Base-by-base conservation (phyloP, 2,888 invertebrate genomes). In the Allygus modestus region DNA sequence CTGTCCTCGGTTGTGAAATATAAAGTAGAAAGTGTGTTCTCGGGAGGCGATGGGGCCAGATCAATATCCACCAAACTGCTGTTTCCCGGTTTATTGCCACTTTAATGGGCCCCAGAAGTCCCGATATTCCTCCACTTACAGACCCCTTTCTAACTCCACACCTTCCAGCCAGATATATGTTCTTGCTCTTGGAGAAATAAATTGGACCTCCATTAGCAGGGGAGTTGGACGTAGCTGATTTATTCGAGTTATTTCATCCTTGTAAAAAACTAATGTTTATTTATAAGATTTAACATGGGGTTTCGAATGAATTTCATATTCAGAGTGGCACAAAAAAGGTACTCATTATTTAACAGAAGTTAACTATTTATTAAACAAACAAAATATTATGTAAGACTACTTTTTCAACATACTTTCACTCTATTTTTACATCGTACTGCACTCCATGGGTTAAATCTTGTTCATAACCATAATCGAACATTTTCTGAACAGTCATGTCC, bases 81-180 rank as follows among this genome's bases (percentile, higher is more conserved):
- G 58, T 58, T 46, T 58, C 58, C 23, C 23, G 58, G 58, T 58
- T 58, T 58, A 58, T 58, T 58, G 58, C 58, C 58, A 58, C 23
- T 23, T 58, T 58, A 58, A 58, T 58, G 58, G 58, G 15, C 58
- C 58, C 58, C 58, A 58, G 23, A 58, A 58, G 58, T 58, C 58
- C 58, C 58, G 58, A 58, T 58, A 58, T 58, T 58, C 58, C 58
- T 58, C 58, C 58, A 58, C 58, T 58, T 58, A 58, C 58, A 58
- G 58, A 23, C 58, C 58, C 58, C 58, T 58, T 58, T 58, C 58
- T 23, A 58, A 58, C 58, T 58, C 58, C 58, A 58, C 58, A 58
- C 58, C 58, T 58, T 58, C 23, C 46, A 2, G 12, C 58, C 58
- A 58, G 58, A 58, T 58, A 58, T 58, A 58, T 58, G 58, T 58